Percentiles rank a stretch among this genome's conserved stretches.
Evolutionary conservation across 1,140 invertebrate species (phyloP).

Genomic region (Delia radicum): DNA sequence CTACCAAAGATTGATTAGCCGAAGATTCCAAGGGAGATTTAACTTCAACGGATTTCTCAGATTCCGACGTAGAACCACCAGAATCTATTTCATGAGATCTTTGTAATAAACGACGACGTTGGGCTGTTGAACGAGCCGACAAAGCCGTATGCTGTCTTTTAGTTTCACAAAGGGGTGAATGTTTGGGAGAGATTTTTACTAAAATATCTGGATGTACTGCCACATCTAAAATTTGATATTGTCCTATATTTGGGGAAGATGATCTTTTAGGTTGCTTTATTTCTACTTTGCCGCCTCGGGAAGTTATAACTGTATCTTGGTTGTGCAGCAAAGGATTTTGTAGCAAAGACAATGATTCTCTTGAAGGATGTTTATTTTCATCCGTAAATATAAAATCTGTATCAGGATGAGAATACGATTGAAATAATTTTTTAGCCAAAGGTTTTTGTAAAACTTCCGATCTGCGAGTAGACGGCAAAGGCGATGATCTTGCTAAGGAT

Average conservation of each 20-base stretch:
- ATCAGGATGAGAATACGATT: slow-evolving; percentile 37
- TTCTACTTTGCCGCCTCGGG: slow-evolving; percentile 24
- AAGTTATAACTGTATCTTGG: slow-evolving; percentile 20
- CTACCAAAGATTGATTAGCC: neutral
- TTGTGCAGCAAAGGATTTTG: neutral
- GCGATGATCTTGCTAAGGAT: neutral
- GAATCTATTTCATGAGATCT: slow-evolving; percentile 30
- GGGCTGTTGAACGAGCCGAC: slow-evolving; percentile 2
- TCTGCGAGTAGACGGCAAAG: neutral
- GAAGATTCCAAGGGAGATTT: neutral
- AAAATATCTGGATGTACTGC: slow-evolving; percentile 34
- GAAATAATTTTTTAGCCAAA: slow-evolving; percentile 26
- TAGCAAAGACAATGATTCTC: neutral
- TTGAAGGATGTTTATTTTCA: slow-evolving; percentile 32
- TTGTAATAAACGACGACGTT: slow-evolving; percentile 21
- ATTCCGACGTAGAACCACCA: slow-evolving; percentile 29
- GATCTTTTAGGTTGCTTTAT: slow-evolving; percentile 32
- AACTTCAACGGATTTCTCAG: slow-evolving; percentile 18
- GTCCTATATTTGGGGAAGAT: slow-evolving; percentile 32
- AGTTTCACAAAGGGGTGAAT: slow-evolving; percentile 14
- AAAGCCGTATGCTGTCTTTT: neutral
- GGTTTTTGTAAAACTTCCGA: slow-evolving; percentile 25
- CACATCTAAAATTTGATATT: slow-evolving; percentile 28
- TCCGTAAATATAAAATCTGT: slow-evolving; percentile 36
- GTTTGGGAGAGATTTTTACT: slow-evolving; percentile 31